Base-by-base conservation (phyloP, 2,113 vertebrate genomes). In the Amphilophus citrinellus region DNA sequence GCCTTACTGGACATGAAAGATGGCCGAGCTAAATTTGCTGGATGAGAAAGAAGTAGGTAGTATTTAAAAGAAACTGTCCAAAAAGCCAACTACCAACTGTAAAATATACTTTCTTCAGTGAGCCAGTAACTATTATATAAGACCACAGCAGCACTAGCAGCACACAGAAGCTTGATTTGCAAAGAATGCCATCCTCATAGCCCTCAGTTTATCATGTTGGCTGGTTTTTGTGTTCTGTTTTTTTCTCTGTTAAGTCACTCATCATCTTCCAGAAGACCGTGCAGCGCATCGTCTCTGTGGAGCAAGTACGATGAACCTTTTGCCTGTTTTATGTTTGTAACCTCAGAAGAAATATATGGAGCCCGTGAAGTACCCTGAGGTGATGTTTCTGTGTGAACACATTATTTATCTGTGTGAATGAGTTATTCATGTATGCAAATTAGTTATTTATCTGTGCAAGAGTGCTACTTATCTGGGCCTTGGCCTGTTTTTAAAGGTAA, bases 231-330 rank as follows among this genome's bases (percentile, higher is more conserved):
- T 68, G 47, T 76, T 90, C 60, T 71, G 10, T 4, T 22, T 86
- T 77, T 44, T 83, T 24, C 53, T 86, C 61, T 83, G 57, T 77
- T 57, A 11, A 47, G 0, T 61, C 6, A 18, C 42, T 62, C 35
- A 42, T 57, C 47, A 57, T 73, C 75, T 78, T 73, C 87, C 91
- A 93, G 90, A 91, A 94, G 92, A 95, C 97, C 94, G 96, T 98
- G 97, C 98, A 92, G 97, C 95, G 96, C 98, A 96, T 89, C 94
- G 95, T 95, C 93, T 95, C 93, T 95, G 93, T 94, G 95, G 95
- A 95, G 93, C 93, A 92, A 95, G 95, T 95, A 96, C 95, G 94
- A 94, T 84, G 88, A 88, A 63, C 53, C 73, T 35, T 5, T 77
- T 2, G 76, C 44, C 62, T 47, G 7, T 75, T 2, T 91, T 83